Conservation (phyloP, 1,140 invertebrate genomes). For the Chrysoperla carnea region DNA sequence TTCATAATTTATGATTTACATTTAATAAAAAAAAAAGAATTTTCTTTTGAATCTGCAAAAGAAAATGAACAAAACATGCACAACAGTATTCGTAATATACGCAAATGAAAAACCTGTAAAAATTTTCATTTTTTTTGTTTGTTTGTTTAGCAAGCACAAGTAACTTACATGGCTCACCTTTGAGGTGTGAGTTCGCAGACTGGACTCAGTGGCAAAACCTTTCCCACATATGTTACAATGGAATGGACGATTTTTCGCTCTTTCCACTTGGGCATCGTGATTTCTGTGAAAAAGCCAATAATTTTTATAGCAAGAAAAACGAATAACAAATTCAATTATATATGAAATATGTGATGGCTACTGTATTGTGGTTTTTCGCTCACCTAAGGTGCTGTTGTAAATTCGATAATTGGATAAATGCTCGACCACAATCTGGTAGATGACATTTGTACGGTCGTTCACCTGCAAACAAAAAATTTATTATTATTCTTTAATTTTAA, state of each 20-base stretch:
- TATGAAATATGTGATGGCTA: no score
- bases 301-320: no score
- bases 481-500: no score
- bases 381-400: constrained; percentile 85
- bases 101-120: no score
- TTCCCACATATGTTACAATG: constrained; percentile 94
- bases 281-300: constrained; percentile 27
- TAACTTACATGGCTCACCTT: constrained; percentile 77
- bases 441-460: constrained; percentile 95
- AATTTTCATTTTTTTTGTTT: no score
- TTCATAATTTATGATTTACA: no score
- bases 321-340: no score
- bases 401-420: constrained; percentile 95
- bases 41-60: no score
- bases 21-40: no score
- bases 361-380: neutral
- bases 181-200: constrained; percentile 82
- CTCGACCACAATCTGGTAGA: constrained; percentile 82
- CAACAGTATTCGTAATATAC: no score
- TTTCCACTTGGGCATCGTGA: constrained; percentile 88
- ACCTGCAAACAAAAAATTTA: constrained; percentile 42
- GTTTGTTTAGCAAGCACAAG: constrained; percentile 5
- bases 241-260: constrained; percentile 86
- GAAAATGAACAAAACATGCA: no score
- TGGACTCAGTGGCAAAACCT: constrained; percentile 90